Evolutionary conservation across 2,888 invertebrate genomes (phyloP).

Genomic region (Brachynemurus nebulosus): DNA sequence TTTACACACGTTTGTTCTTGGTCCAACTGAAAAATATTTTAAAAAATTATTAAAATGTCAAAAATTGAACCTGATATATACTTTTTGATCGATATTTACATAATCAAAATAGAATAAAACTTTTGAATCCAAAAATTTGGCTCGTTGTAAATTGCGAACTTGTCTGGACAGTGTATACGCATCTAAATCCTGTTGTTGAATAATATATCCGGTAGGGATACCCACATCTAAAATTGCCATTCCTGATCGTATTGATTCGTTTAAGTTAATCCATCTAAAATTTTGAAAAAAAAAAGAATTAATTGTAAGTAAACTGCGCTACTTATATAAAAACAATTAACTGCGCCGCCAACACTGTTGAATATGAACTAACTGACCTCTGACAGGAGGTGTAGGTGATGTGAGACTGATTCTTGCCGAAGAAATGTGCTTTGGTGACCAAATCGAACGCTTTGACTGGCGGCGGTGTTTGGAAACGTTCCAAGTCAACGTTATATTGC

Average conservation of each 20-base stretch:
- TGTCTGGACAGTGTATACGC: constrained; percentile 65
- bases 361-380: constrained; percentile 39
- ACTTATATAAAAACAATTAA: background rate
- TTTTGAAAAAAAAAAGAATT: background rate
- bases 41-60: constrained; percentile 8
- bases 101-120: constrained; percentile 88
- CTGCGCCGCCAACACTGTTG: background rate
- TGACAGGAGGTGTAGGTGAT: constrained; percentile 78
- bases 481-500: constrained; percentile 79
- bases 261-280: constrained; percentile 59
- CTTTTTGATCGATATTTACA: constrained; percentile 45
- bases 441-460: constrained; percentile 71
- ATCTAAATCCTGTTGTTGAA: constrained; percentile 81
- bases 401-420: constrained; percentile 88
- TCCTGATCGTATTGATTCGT: constrained; percentile 73
- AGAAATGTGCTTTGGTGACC: constrained; percentile 55
- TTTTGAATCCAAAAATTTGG: constrained; percentile 67
- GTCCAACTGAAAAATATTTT: constrained; percentile 49
- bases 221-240: constrained; percentile 77
- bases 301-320: background rate
- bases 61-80: background rate
- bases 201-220: constrained; percentile 82
- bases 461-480: constrained; percentile 71
- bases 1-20: constrained; percentile 75
- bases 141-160: constrained; percentile 71